Evolutionary conservation across 2,888 invertebrate genomes (phyloP).

Genomic region (Empis livida): DNA sequence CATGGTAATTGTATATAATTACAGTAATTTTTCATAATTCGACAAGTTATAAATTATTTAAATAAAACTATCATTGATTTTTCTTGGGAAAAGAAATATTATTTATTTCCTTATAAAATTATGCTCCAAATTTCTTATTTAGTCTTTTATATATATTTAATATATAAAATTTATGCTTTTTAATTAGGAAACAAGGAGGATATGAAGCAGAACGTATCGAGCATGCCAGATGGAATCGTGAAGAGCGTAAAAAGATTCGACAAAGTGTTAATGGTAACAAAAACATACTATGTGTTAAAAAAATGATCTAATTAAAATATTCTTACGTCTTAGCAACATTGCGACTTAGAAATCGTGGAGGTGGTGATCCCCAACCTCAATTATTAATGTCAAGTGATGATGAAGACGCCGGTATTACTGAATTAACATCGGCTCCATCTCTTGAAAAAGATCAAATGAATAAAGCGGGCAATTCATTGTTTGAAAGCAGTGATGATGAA

Average conservation of each 20-base stretch:
- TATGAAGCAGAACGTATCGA: constrained; percentile 33
- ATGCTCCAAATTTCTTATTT: too few species aligned
- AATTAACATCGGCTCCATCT: too few species aligned
- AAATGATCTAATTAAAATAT: neutral
- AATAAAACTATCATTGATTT: too few species aligned
- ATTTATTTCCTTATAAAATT: too few species aligned
- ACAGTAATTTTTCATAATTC: too few species aligned
- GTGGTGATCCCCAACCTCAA: constrained; percentile 19
- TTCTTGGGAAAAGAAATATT: too few species aligned
- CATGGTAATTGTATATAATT: too few species aligned
- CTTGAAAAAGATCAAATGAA: too few species aligned
- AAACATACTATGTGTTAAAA: neutral
- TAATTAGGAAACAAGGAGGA: constrained; percentile 31
- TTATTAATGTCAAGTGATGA: constrained; percentile 26
- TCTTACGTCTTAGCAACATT: constrained; percentile 21
- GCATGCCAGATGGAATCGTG: constrained; percentile 28
- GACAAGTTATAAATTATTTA: too few species aligned
- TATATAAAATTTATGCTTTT: neutral
- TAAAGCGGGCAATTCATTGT: too few species aligned
- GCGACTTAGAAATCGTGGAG: constrained; percentile 23
- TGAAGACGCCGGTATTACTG: constrained; percentile 15
- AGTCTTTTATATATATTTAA: too few species aligned
- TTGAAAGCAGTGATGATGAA: too few species aligned
- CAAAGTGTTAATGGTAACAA: constrained; percentile 30
- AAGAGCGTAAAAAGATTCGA: constrained; percentile 28